Evolutionary conservation across 2,888 invertebrate genomes (phyloP).

Genomic region (Diplazon laetatorius): DNA sequence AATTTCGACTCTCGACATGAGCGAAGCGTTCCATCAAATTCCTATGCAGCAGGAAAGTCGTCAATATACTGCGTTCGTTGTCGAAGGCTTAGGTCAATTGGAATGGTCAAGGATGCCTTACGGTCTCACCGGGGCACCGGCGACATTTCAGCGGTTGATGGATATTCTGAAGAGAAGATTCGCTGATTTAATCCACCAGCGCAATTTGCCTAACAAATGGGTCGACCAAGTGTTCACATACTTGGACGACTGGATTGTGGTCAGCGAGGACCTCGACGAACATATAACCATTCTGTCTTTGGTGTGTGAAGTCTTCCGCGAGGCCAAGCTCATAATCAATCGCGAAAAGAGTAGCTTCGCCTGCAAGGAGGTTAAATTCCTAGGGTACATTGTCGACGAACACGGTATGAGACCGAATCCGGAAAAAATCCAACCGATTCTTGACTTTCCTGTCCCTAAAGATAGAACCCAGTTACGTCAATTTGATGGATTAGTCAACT

Average conservation of each 20-base stretch:
- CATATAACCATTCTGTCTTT: constrained; percentile 9
- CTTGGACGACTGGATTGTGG: constrained; percentile 42
- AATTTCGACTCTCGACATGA: constrained; percentile 9
- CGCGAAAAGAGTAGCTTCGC: constrained; percentile 58
- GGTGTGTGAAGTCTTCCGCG: constrained; percentile 15
- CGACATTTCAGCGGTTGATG: constrained; percentile 56
- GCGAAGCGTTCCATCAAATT: constrained; percentile 60
- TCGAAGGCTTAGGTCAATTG: constrained; percentile 48
- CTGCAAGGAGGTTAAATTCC: constrained; percentile 56
- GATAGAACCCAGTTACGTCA: too few species aligned
- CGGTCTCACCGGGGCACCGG: constrained; percentile 56
- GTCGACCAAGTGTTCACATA: constrained; percentile 17
- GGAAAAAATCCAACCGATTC: constrained; percentile 53
- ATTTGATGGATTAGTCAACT: too few species aligned
- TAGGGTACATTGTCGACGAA: constrained; percentile 57
- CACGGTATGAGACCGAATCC: constrained; percentile 56
- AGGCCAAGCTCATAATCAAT: constrained; percentile 46
- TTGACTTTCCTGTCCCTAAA: constrained; percentile 50
- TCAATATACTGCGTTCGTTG: constrained; percentile 46
- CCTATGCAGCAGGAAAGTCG: constrained; percentile 40
- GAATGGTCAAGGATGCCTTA: constrained; percentile 61
- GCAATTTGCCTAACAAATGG: constrained; percentile 32
- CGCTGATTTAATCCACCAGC: constrained; percentile 18
- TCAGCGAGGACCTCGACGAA: constrained; percentile 32
- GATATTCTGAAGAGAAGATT: constrained; percentile 49